These are phyloP conservation scores for Palythoa caribaeorum DNA, from an alignment of 92 coral and sea anemone genomes.

Conservation along the genomic window DNA sequence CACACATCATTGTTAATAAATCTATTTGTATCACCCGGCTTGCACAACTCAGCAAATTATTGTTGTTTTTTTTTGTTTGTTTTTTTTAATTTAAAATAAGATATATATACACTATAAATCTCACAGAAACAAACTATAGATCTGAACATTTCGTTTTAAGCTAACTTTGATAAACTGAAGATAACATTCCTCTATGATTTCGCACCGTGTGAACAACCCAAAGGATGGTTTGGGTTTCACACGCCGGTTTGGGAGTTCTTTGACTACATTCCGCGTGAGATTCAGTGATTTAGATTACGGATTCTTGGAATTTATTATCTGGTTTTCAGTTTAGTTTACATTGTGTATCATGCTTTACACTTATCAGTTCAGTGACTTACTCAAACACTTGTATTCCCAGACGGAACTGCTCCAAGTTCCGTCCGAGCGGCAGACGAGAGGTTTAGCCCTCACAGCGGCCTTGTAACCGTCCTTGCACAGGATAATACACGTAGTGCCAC, in stretches of 20 bases:
- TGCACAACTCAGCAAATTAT: no score
- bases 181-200: neutral
- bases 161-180: neutral
- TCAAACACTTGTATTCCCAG: neutral
- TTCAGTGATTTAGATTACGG: no score
- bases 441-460: neutral
- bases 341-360: no score
- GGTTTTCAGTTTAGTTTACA: no score
- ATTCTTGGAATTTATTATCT: no score
- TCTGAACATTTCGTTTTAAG: neutral
- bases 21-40: no score
- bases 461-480: constrained; percentile 6
- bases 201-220: neutral
- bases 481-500: constrained; percentile 6
- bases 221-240: neutral
- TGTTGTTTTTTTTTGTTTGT: no score
- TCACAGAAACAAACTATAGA: neutral
- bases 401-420: constrained; percentile 32
- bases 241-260: neutral
- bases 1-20: no score
- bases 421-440: neutral
- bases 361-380: no score
- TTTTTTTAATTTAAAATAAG: no score
- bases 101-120: no score
- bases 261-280: neutral